Evolutionary conservation across 2,888 invertebrate species (phyloP).

Genomic region (Liopterus haemorrhoidalis): DNA sequence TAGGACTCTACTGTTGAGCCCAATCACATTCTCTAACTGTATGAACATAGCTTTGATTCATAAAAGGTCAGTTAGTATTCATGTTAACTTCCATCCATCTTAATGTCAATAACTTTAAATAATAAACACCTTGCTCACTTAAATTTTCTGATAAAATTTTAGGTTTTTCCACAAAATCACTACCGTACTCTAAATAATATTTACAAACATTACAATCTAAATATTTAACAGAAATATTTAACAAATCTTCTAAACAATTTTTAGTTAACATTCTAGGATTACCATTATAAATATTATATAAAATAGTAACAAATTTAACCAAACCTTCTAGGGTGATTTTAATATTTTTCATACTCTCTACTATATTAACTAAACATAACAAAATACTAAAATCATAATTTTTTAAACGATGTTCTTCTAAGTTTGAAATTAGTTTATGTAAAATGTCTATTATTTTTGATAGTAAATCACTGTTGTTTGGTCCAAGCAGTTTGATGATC

Average conservation of each 20-base stretch:
- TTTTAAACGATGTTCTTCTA: constrained; percentile 3
- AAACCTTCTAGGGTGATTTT: not conserved
- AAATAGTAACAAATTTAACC: constrained; percentile 15
- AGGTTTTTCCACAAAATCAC: constrained; percentile 32
- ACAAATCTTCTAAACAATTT: constrained; percentile 6
- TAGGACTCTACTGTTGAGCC: no score
- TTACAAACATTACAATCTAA: constrained; percentile 40
- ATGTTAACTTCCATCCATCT: constrained; percentile 19
- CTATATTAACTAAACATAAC: constrained; percentile 6
- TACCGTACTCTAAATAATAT: constrained; percentile 41
- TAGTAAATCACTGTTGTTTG: constrained; percentile 32
- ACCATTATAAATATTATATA: constrained; percentile 9
- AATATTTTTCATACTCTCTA: constrained; percentile 9
- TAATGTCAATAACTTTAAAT: constrained; percentile 20
- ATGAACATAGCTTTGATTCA: no score
- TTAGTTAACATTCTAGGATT: constrained; percentile 10
- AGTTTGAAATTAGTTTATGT: constrained; percentile 27
- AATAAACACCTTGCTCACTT: constrained; percentile 5
- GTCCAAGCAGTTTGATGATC: constrained; percentile 36
- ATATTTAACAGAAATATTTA: constrained; percentile 19
- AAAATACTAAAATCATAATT: constrained; percentile 12
- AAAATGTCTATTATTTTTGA: constrained; percentile 34
- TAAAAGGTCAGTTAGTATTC: no score
- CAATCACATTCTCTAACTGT: no score
- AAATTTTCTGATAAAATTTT: constrained; percentile 9